phyloP scores from a whole-genome alignment of 2,888 invertebrate species.

The Macrosiphum euphorbiae region DNA sequence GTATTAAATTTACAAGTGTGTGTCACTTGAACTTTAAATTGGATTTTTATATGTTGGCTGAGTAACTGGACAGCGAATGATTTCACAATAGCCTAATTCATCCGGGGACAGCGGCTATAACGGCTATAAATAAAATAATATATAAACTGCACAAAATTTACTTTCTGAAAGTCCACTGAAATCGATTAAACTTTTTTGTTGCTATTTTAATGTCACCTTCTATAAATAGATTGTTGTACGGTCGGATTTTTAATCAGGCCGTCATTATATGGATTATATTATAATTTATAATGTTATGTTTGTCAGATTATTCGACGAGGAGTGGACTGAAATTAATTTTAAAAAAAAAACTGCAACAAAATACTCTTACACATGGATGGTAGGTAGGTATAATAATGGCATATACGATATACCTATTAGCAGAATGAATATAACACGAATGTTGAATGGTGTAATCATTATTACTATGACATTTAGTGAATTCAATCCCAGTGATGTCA shows the following conservation, averaged over 20 bases:
- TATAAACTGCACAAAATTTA: constrained; percentile 24
- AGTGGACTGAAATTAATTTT: background rate
- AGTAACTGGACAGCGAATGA: constrained; percentile 26
- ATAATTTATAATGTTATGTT: background rate
- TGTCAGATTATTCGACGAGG: background rate
- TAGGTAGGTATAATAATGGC: background rate
- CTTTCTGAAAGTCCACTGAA: constrained; percentile 30
- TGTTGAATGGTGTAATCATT: background rate
- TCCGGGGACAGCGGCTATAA: constrained; percentile 22
- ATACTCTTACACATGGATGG: background rate
- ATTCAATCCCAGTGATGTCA: background rate
- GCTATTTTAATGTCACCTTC: constrained; percentile 45
- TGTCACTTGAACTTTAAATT: background rate
- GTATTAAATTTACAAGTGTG: background rate
- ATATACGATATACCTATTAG: background rate
- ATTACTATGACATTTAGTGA: background rate
- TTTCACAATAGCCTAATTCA: constrained; percentile 35
- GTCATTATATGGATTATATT: background rate
- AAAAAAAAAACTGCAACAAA: background rate
- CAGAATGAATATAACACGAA: background rate
- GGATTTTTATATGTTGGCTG: constrained; percentile 35
- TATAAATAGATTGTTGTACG: constrained; percentile 18
- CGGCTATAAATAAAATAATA: constrained; percentile 61
- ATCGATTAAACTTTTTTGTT: constrained; percentile 50
- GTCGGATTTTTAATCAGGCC: background rate